A percentile compares a stretch with the other conserved stretches of the same genome.
phyloP scores from a whole-genome alignment of 1,140 invertebrate species.

The Dinoponera quadriceps region DNA sequence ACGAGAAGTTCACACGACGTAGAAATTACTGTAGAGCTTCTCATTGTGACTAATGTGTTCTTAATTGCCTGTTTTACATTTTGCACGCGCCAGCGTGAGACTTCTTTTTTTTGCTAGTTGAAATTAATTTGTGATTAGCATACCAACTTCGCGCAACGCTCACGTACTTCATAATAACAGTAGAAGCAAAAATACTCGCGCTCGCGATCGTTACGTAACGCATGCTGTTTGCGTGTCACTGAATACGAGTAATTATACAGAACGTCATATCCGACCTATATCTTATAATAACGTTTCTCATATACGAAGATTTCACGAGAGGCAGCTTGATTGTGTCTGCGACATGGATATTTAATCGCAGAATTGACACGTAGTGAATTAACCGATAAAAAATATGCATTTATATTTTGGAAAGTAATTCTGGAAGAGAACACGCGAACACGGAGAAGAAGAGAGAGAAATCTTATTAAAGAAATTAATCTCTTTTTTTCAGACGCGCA shows the following conservation, averaged over 20 bases:
- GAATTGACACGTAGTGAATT: background rate
- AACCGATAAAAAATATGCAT: background rate
- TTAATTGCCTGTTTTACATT: conserved; percentile 65
- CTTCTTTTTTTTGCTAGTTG: conserved; percentile 32
- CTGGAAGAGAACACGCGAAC: background rate
- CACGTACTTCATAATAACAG: conserved; percentile 23
- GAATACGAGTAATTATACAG: conserved; percentile 12
- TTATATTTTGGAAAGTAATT: background rate
- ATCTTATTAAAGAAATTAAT: conserved; percentile 8
- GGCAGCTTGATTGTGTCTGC: background rate
- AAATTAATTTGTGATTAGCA: conserved; percentile 59
- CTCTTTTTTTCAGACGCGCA: background rate
- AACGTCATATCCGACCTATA: conserved; percentile 18
- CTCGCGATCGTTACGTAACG: conserved; percentile 15
- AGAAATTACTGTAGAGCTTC: conserved; percentile 34
- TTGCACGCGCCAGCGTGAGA: background rate
- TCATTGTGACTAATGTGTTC: conserved; percentile 66
- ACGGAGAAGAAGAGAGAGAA: no score
- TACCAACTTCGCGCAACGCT: conserved; percentile 19
- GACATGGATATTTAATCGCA: background rate
- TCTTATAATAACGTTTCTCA: conserved; percentile 5
- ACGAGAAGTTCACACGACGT: background rate
- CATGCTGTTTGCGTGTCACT: conserved; percentile 17
- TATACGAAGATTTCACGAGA: background rate
- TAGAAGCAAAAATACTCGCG: conserved; percentile 9